phyloP scores from a whole-genome alignment of 2,888 invertebrate genomes.

The Molanna angustata region DNA sequence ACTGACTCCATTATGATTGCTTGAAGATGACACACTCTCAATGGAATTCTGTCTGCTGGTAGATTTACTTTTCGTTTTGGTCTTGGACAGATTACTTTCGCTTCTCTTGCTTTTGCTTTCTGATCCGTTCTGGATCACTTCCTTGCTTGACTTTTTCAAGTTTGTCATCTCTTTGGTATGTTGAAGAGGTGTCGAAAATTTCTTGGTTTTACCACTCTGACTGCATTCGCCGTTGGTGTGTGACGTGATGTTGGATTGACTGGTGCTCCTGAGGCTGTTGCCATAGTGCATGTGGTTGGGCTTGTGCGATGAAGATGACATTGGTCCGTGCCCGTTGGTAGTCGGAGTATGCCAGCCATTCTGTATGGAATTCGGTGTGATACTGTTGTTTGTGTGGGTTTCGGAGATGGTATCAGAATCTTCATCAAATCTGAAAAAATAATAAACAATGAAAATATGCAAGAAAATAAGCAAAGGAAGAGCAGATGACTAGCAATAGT shows the following conservation, averaged over 20 bases:
- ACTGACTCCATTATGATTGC: conserved; percentile 27
- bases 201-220: conserved; percentile 40
- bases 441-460: too few species aligned
- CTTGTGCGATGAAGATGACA: conserved; percentile 29
- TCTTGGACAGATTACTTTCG: conserved; percentile 27
- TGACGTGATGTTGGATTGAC: conserved; percentile 42
- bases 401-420: conserved; percentile 61
- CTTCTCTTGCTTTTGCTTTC: conserved; percentile 20
- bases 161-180: conserved; percentile 24
- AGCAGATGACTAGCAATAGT: too few species aligned
- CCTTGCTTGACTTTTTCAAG: conserved; percentile 21
- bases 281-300: conserved; percentile 22
- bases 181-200: conserved; percentile 34
- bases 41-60: conserved; percentile 29
- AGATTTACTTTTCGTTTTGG: conserved; percentile 31
- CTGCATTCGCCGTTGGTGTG: conserved; percentile 47
- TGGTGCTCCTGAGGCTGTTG: conserved; percentile 26
- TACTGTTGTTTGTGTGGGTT: conserved; percentile 54
- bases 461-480: too few species aligned
- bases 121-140: conserved; percentile 24
- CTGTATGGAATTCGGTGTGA: conserved; percentile 51
- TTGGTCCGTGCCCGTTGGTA: conserved; percentile 31
- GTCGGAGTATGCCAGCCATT: conserved; percentile 60
- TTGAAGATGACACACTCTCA: conserved; percentile 29
- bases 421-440: conserved; percentile 47